Evolutionary conservation across 2,113 vertebrate genomes (phyloP).

Genomic region (Myrmophylax atrothorax): DNA sequence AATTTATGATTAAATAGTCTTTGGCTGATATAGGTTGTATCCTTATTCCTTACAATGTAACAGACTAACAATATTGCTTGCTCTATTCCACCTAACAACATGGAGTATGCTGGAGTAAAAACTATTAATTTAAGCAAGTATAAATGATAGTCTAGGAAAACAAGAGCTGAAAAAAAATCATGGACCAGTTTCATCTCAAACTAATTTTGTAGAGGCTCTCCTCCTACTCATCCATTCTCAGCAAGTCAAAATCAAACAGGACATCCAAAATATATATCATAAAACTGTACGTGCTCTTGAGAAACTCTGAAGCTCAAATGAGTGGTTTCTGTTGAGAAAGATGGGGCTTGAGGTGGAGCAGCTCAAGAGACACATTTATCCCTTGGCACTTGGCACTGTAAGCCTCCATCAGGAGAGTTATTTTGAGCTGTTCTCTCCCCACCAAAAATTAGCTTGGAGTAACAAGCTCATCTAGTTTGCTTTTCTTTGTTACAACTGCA

Average conservation of each 20-base stretch:
- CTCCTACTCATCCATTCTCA: background rate
- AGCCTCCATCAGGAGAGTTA: background rate
- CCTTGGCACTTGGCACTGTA: background rate
- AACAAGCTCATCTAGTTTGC: background rate
- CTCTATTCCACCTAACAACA: background rate
- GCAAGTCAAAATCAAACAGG: background rate
- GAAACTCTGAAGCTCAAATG: background rate
- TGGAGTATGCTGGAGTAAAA: background rate
- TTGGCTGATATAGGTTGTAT: background rate
- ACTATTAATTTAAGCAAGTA: background rate
- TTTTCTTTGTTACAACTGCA: background rate
- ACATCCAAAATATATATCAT: background rate
- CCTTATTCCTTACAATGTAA: background rate
- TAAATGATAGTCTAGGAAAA: background rate
- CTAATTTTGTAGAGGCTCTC: background rate
- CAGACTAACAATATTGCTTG: background rate
- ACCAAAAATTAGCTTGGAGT: background rate
- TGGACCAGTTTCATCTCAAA: background rate
- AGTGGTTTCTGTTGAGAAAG: background rate
- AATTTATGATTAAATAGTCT: background rate
- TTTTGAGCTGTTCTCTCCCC: background rate
- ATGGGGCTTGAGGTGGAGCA: background rate
- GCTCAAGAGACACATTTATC: fast-evolving
- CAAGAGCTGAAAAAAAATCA: background rate
- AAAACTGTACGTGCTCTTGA: background rate